phyloP scores from a whole-genome alignment of 92 coral and sea anemone species.

The Meandrina meandrites region DNA sequence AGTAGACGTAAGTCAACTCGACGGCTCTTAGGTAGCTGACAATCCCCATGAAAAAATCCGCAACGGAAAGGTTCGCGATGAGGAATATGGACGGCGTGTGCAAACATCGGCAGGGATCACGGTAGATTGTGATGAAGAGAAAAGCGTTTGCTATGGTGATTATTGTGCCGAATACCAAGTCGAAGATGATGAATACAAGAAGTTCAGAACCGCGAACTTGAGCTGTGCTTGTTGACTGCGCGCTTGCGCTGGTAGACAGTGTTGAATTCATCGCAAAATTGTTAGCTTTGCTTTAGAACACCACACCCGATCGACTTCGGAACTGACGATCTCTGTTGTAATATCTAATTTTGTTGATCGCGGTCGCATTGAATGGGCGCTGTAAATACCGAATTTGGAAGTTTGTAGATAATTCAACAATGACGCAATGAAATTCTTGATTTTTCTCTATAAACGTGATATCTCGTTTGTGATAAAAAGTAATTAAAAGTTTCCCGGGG shows the following conservation, averaged over 20 bases:
- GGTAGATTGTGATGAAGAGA: constrained; percentile 34
- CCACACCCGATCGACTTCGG: neutral
- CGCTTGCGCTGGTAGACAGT: neutral
- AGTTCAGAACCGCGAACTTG: neutral
- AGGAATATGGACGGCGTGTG: constrained; percentile 30
- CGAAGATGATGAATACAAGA: constrained; percentile 10
- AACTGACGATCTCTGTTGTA: neutral
- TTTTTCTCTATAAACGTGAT: neutral
- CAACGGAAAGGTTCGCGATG: constrained; percentile 39
- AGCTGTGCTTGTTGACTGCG: neutral
- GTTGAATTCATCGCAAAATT: constrained; percentile 19
- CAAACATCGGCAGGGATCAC: constrained; percentile 36
- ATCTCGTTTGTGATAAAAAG: neutral
- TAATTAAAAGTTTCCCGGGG: neutral
- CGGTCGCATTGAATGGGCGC: neutral
- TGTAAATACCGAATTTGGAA: neutral
- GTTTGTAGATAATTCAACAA: neutral
- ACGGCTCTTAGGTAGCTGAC: constrained; percentile 37
- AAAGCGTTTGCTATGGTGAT: constrained; percentile 11
- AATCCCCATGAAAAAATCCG: constrained; percentile 37
- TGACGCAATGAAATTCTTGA: neutral
- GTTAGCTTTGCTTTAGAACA: neutral
- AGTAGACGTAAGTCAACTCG: constrained; percentile 10
- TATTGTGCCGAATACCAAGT: constrained; percentile 21
- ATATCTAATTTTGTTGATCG: neutral